These are phyloP conservation scores for Salarias fasciatus DNA, from an alignment of 2,797 vertebrate genomes.

Conservation along the genomic window DNA sequence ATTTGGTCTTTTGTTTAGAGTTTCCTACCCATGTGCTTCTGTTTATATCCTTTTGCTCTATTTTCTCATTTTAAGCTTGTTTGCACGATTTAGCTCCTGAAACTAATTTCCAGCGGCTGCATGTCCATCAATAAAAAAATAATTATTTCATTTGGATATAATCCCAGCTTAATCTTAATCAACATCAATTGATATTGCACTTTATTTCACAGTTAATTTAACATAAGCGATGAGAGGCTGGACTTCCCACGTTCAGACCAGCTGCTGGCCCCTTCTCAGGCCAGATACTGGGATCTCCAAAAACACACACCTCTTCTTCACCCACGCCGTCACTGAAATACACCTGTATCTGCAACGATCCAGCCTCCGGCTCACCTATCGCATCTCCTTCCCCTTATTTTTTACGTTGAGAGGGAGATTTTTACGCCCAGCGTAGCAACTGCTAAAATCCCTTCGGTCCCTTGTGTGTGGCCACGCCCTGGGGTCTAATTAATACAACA, in stretches of 20 bases:
- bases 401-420: slow-evolving; percentile 34
- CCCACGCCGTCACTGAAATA: background rate
- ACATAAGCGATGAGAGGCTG: background rate
- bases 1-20: too few relatives aligned
- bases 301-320: background rate
- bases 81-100: background rate
- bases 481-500: slow-evolving; percentile 79
- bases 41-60: too few relatives aligned
- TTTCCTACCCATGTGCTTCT: too few relatives aligned
- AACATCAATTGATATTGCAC: slow-evolving; percentile 2
- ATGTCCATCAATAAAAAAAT: background rate
- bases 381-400: slow-evolving; percentile 19
- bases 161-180: background rate
- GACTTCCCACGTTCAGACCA: background rate
- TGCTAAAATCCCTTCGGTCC: slow-evolving; percentile 48
- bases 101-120: background rate
- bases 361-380: slow-evolving; percentile 18
- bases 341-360: slow-evolving; percentile 10
- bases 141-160: slow-evolving; percentile 3
- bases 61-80: too few relatives aligned
- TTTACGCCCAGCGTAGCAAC: slow-evolving; percentile 58
- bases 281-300: slow-evolving; percentile 4
- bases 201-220: background rate
- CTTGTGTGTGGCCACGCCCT: slow-evolving; percentile 57
- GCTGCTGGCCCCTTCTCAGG: slow-evolving; percentile 6